Evolutionary conservation across 2,797 vertebrate species (phyloP).

Genomic region (Danio kyathit): DNA sequence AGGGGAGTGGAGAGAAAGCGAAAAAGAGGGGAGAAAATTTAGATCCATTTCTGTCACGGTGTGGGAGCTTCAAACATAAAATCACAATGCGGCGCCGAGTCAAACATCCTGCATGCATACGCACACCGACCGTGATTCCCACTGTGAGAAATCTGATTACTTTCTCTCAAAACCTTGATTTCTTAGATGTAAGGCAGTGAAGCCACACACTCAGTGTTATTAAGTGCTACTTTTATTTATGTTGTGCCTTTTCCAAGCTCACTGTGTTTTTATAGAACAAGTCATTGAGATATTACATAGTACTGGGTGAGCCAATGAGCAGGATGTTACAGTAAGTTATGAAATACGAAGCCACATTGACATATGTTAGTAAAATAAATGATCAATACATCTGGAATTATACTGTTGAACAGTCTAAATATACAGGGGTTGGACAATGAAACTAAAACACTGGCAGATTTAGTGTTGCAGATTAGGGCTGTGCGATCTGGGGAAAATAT

Average conservation of each 20-base stretch:
- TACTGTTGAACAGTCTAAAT: too few relatives aligned
- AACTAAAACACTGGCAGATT: too few relatives aligned
- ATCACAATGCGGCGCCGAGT: conserved; percentile 52
- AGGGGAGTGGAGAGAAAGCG: conserved; percentile 50
- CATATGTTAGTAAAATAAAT: too few relatives aligned
- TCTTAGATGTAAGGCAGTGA: conserved; percentile 10
- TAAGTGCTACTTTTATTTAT: conserved; percentile 6
- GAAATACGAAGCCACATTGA: background rate
- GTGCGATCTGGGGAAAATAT: too few relatives aligned
- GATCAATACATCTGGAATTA: too few relatives aligned
- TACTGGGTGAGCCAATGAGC: background rate
- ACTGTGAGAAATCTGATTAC: conserved; percentile 38
- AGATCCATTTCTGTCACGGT: conserved; percentile 60
- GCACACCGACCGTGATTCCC: conserved; percentile 14
- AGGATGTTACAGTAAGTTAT: background rate
- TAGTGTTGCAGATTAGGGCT: too few relatives aligned
- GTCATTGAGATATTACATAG: conserved; percentile 1
- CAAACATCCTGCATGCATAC: conserved; percentile 55
- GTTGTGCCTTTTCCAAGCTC: conserved; percentile 2
- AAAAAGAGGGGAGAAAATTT: conserved; percentile 44
- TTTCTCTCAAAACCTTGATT: conserved; percentile 17
- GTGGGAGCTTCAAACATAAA: conserved; percentile 54
- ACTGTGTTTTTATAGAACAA: conserved; percentile 10
- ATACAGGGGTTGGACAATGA: too few relatives aligned
- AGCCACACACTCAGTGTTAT: conserved; percentile 24